Conservation (phyloP, 2,113 vertebrate species). For the Oncorhynchus mykiss region DNA sequence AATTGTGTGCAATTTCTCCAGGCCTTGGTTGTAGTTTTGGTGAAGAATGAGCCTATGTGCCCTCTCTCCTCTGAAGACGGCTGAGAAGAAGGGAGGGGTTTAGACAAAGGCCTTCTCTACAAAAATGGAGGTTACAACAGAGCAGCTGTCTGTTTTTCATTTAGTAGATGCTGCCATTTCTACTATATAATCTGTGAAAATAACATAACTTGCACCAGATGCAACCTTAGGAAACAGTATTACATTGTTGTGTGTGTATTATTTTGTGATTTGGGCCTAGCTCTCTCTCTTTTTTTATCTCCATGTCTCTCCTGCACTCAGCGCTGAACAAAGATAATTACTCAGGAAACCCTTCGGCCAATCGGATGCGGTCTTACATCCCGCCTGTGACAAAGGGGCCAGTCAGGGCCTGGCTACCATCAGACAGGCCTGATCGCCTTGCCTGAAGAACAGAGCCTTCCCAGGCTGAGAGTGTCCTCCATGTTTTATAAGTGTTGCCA, state of each 20-base stretch:
- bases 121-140: conserved; percentile 68
- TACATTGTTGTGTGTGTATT: conserved; percentile 46
- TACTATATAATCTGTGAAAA: conserved; percentile 35
- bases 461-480: conserved; percentile 99
- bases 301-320: conserved; percentile 72
- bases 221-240: conserved; percentile 40
- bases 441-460: conserved; percentile 99
- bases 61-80: conserved; percentile 44
- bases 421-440: conserved; percentile 93
- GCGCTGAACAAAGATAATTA: conserved; percentile 99
- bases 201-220: conserved; percentile 42
- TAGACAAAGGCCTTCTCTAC: conserved; percentile 74
- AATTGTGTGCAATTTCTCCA: background rate
- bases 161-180: conserved; percentile 51
- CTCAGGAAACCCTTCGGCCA: conserved; percentile 99
- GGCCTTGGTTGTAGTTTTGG: conserved; percentile 19
- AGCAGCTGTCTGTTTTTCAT: conserved; percentile 60
- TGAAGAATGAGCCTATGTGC: conserved; percentile 23
- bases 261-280: conserved; percentile 78
- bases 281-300: conserved; percentile 79
- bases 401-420: conserved; percentile 93
- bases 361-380: conserved; percentile 91
- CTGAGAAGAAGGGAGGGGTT: conserved; percentile 70
- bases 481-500: conserved; percentile 99
- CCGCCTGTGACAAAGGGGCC: conserved; percentile 82